These are phyloP conservation scores for Cheilosia vernalis DNA, from an alignment of 2,888 invertebrate genomes.

Conservation along the genomic window DNA sequence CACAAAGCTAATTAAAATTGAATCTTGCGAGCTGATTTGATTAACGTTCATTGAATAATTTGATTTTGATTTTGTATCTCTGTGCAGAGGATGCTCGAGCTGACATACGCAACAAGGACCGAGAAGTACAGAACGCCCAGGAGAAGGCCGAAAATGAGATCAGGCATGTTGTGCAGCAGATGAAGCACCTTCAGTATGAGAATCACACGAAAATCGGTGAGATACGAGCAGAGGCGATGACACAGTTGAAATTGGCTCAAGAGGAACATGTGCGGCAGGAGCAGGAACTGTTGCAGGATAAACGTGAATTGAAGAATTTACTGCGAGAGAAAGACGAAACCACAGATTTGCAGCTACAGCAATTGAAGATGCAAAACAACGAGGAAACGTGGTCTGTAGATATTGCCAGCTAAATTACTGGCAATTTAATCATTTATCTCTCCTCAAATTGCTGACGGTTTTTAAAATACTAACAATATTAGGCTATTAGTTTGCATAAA, in stretches of 20 bases:
- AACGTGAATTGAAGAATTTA: conserved; percentile 84
- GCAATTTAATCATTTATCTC: no score
- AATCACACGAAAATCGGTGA: conserved; percentile 94
- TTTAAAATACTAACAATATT: no score
- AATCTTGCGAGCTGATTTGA: conserved; percentile 50
- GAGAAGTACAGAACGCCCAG: conserved; percentile 93
- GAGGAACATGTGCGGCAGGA: conserved; percentile 92
- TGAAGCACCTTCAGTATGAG: conserved; percentile 96
- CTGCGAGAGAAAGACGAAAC: conserved; percentile 84
- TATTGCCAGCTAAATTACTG: background rate
- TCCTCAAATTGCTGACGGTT: no score
- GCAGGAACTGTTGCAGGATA: conserved; percentile 87
- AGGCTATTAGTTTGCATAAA: no score
- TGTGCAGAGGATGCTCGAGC: conserved; percentile 83
- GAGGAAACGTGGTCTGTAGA: conserved; percentile 80
- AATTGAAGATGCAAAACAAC: conserved; percentile 80
- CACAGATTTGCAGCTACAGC: conserved; percentile 81
- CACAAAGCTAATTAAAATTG: conserved; percentile 67
- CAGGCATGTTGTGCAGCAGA: conserved; percentile 95
- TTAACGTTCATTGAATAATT: conserved; percentile 50
- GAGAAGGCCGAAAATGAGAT: conserved; percentile 94
- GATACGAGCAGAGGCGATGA: conserved; percentile 92
- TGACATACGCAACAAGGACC: conserved; percentile 88
- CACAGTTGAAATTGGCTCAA: conserved; percentile 91
- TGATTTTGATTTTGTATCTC: conserved; percentile 11